A percentile compares a stretch with the other conserved stretches of the same genome.
These are phyloP conservation scores for Phylloscopus trochilus DNA, from an alignment of 2,113 vertebrate genomes.

Conservation along the genomic window DNA sequence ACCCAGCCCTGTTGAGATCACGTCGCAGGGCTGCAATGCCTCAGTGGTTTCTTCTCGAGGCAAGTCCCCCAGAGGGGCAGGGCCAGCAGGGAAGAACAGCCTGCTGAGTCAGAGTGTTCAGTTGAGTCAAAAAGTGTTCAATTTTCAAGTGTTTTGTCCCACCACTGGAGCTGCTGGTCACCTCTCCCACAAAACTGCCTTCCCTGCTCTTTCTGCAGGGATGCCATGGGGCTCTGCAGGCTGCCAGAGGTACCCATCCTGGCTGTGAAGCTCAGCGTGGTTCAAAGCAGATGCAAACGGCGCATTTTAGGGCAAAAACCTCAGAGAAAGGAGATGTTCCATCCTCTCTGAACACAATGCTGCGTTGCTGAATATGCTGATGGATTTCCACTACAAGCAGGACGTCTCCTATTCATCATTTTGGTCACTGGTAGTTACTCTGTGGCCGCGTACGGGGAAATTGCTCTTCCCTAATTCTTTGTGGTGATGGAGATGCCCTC, in stretches of 20 bases:
- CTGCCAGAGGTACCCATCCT: not conserved
- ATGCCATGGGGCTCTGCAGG: not conserved
- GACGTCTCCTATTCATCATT: not conserved
- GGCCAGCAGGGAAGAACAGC: not conserved
- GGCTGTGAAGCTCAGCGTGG: accelerated
- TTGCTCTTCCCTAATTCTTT: not conserved
- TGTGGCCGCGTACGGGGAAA: accelerated
- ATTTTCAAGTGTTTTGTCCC: not conserved
- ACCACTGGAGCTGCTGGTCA: not conserved
- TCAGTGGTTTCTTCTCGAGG: accelerated
- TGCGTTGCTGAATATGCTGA: not conserved
- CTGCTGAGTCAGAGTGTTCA: not conserved
- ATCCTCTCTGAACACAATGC: not conserved
- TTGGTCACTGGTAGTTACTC: not conserved
- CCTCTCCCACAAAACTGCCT: not conserved
- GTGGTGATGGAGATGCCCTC: not conserved
- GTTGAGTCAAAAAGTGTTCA: accelerated
- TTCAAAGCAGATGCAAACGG: accelerated
- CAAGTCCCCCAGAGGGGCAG: accelerated
- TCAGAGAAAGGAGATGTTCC: not conserved
- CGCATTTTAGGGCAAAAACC: not conserved
- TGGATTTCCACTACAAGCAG: not conserved
- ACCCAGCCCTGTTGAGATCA: not conserved
- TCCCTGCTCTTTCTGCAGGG: not conserved
- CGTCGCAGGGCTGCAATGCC: not conserved